These are phyloP conservation scores for Alligator sinensis DNA, from an alignment of 2,113 vertebrate genomes.

Conservation along the genomic window DNA sequence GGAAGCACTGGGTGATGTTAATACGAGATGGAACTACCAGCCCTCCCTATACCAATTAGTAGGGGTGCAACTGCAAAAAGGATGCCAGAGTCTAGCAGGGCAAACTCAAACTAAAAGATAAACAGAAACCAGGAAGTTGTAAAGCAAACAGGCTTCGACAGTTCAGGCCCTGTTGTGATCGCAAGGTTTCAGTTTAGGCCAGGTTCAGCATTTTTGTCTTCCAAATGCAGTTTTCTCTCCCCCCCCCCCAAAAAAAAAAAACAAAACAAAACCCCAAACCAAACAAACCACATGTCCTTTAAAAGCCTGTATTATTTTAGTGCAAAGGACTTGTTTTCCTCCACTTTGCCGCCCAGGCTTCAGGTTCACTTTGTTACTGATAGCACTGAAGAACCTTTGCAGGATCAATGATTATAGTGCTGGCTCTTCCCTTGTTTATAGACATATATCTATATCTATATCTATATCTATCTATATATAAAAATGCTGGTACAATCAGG, in stretches of 20 bases:
- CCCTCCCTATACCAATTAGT: too few relatives aligned
- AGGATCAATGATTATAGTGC: slow-evolving; percentile 86
- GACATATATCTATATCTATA: slow-evolving; percentile 39
- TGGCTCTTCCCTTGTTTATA: slow-evolving; percentile 82
- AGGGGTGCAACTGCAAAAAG: background rate
- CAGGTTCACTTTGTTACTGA: slow-evolving; percentile 75
- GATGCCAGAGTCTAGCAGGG: background rate
- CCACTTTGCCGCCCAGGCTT: slow-evolving; percentile 60
- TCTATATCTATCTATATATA: too few relatives aligned
- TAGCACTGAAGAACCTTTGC: slow-evolving; percentile 77
- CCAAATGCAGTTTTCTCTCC: background rate
- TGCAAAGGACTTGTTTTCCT: slow-evolving; percentile 62
- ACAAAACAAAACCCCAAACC: background rate
- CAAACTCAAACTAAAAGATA: slow-evolving; percentile 40
- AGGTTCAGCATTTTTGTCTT: slow-evolving; percentile 35
- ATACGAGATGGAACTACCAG: background rate
- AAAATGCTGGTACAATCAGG: slow-evolving; percentile 78
- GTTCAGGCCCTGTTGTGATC: background rate
- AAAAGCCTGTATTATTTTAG: slow-evolving; percentile 60
- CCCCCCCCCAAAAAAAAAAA: too few relatives aligned
- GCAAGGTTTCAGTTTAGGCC: slow-evolving; percentile 14
- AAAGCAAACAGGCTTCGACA: slow-evolving; percentile 14
- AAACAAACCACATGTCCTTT: slow-evolving; percentile 34
- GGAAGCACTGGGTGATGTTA: slow-evolving; percentile 33
- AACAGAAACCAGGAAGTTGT: background rate